Base-by-base conservation (phyloP, 2,797 vertebrate genomes). In the Spizella passerina region DNA sequence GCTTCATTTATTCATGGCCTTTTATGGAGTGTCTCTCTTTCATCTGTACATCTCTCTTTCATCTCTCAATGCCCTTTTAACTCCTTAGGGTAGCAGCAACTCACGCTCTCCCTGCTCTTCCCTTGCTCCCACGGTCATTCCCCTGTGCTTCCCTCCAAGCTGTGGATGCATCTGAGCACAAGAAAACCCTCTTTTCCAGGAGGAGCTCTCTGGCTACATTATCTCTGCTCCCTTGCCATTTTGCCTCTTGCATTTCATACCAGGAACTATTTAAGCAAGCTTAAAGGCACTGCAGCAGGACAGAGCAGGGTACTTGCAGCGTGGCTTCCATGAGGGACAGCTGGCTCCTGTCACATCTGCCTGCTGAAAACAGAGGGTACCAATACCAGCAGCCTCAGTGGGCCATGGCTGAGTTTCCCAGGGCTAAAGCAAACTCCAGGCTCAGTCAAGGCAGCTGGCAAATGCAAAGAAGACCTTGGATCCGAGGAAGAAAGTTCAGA, bases 1-100 rank as follows among this genome's bases (percentile, higher is more conserved):
- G 22, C 71, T 91, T 96, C 90, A 92, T 92, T 93, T 95, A 95
- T 94, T 93, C 86, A 94, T 52, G 55, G 88, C 79, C 70, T 73
- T 94, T 88, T 92, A 79, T 23, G 47, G 68, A 72, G 53, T 59
- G 41, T 29, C 77, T 94, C 69, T 69, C 94, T 94, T 94, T 96
- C 72, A 89, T 91, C 87, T 75, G 68, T 52, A 76, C 63, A 86
- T 79, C 69, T 91, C 81, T 69, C 70, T 96, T 76, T 94, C 84
- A 92, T 95, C 87, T 95, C 78, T 72, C 89, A 91, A 23, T 88
- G 82, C 65, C 90, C 87, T 78, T 96, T 86, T 91, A 93, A 91
- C 90, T 94, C 85, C 69, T 92, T 72, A 81, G 61, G 55, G 80
- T 61, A 81, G 82, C 73, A 38, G 72, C 22, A 85, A 69, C 87